A percentile compares a stretch with the other conserved stretches of the same genome.
phyloP scores from a whole-genome alignment of 2,113 vertebrate genomes.

The Ciconia maguari region DNA sequence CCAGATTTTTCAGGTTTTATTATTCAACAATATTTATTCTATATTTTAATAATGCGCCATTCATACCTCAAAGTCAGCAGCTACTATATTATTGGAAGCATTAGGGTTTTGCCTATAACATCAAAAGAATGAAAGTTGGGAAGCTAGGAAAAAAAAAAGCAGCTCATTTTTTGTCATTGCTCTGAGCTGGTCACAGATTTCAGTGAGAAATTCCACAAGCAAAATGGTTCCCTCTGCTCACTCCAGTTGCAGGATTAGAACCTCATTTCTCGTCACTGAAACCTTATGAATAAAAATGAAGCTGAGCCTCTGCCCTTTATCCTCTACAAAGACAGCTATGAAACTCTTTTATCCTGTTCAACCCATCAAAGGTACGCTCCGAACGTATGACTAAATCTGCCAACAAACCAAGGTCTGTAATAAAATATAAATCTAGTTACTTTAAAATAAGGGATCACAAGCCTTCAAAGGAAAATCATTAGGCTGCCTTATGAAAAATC shows the following conservation, averaged over 20 bases:
- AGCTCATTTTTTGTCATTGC: not conserved
- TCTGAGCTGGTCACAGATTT: not conserved
- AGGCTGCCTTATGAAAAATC: constrained; percentile 5
- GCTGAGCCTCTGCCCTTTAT: constrained; percentile 53
- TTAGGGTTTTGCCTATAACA: not conserved
- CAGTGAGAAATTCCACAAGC: not conserved
- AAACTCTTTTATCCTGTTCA: constrained; percentile 56
- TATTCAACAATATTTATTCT: not conserved
- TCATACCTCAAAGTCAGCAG: not conserved
- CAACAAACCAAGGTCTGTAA: constrained; percentile 40
- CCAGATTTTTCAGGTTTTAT: not conserved
- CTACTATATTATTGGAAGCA: not conserved
- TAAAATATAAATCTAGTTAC: constrained; percentile 49
- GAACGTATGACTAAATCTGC: constrained; percentile 51
- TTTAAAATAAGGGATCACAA: constrained; percentile 23
- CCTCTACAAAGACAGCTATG: constrained; percentile 41
- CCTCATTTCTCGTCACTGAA: not conserved
- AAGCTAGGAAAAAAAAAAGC: rapidly evolving
- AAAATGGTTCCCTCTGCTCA: not conserved
- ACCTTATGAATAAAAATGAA: constrained; percentile 59
- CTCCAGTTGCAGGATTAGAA: constrained; percentile 21
- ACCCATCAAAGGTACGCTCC: constrained; percentile 42
- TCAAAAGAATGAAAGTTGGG: not conserved
- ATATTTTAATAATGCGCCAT: not conserved
- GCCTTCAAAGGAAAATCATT: constrained; percentile 52